Evolutionary conservation across 1,140 invertebrate species (phyloP).

Genomic region (Monomorium pharaonis): DNA sequence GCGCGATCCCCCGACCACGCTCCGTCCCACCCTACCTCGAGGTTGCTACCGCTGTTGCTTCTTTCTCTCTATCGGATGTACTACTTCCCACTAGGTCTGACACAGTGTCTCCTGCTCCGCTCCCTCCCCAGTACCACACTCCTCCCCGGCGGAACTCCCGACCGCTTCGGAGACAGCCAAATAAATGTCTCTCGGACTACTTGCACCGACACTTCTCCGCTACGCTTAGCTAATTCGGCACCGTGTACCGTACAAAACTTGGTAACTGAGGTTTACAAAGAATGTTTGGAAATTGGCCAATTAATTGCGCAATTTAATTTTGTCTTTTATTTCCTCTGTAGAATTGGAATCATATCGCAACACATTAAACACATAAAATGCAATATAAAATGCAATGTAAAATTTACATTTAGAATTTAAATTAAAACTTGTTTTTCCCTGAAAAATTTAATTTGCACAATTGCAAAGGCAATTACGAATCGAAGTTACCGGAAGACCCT

Average conservation of each 20-base stretch:
- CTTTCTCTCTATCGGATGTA: slow-evolving; percentile 39
- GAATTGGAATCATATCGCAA: neutral
- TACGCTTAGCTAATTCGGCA: slow-evolving; percentile 68
- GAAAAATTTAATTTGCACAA: neutral
- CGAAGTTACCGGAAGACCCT: neutral
- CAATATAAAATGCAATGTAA: neutral
- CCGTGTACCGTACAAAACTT: slow-evolving; percentile 63
- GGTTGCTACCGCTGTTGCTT: slow-evolving; percentile 38
- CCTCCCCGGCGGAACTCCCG: slow-evolving; percentile 62
- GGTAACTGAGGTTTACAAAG: slow-evolving; percentile 38
- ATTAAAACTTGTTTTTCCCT: neutral
- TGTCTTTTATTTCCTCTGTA: slow-evolving; percentile 11
- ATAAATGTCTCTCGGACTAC: slow-evolving; percentile 74
- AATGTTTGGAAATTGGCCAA: slow-evolving; percentile 46
- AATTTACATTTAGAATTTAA: neutral
- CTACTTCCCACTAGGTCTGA: slow-evolving; percentile 17
- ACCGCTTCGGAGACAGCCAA: slow-evolving; percentile 70
- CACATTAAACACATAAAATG: too few relatives aligned
- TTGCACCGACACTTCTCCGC: slow-evolving; percentile 70
- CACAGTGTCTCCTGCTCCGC: neutral
- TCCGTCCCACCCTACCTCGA: slow-evolving; percentile 42
- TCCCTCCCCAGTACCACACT: slow-evolving; percentile 23
- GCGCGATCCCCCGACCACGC: neutral
- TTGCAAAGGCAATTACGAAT: neutral
- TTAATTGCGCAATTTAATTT: slow-evolving; percentile 44